Evolutionary conservation across 92 coral and sea anemone genomes (phyloP).

Genomic region (Epizoanthus ramosus): DNA sequence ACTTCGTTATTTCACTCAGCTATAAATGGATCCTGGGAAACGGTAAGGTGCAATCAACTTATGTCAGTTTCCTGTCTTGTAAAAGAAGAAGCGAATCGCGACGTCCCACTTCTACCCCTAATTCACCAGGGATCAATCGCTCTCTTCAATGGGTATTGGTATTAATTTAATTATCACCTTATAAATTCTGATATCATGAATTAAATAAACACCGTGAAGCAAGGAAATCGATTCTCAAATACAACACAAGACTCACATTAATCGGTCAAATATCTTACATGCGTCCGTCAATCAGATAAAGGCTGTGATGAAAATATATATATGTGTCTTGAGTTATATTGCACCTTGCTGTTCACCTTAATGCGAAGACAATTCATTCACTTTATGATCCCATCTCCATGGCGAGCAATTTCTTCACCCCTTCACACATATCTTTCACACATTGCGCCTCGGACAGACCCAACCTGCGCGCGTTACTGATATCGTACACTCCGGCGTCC

Average conservation of each 20-base stretch:
- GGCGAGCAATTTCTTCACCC: conserved; percentile 85
- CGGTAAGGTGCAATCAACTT: conserved; percentile 30
- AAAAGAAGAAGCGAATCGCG: neutral
- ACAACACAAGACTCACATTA: too few species aligned
- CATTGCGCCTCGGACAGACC: conserved; percentile 93
- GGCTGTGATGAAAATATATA: too few species aligned
- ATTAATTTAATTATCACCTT: too few species aligned
- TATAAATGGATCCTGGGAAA: neutral
- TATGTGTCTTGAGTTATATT: neutral
- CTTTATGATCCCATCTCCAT: conserved; percentile 65
- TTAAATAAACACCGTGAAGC: too few species aligned
- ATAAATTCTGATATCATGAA: too few species aligned
- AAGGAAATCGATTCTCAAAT: too few species aligned
- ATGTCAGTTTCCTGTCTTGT: neutral
- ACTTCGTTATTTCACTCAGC: neutral
- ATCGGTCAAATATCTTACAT: too few species aligned
- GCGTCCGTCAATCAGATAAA: too few species aligned
- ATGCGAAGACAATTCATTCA: neutral
- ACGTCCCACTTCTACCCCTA: too few species aligned
- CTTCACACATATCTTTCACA: conserved; percentile 93
- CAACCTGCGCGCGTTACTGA: conserved; percentile 84
- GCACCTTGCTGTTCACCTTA: conserved; percentile 16
- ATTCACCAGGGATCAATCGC: too few species aligned
- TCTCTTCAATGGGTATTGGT: too few species aligned
- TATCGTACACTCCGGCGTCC: conserved; percentile 87